These are phyloP conservation scores for Falco novaeseelandiae DNA, from an alignment of 2,797 vertebrate genomes.

Conservation along the genomic window DNA sequence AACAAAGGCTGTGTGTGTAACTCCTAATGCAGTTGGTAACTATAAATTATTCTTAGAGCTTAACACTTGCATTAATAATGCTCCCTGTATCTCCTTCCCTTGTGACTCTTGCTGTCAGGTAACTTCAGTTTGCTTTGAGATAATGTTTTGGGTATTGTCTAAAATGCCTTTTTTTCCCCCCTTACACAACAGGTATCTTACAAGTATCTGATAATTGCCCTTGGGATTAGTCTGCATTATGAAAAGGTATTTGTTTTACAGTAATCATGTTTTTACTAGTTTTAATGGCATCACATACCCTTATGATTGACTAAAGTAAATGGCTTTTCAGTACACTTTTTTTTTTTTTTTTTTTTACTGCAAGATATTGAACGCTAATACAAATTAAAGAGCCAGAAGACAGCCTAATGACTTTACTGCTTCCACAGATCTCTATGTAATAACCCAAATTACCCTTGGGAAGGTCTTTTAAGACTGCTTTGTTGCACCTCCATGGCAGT, in stretches of 20 bases:
- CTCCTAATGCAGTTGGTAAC: background rate
- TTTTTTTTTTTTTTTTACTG: background rate
- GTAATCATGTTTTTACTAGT: background rate
- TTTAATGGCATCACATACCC: background rate
- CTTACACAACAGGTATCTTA: constrained; percentile 87
- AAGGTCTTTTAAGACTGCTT: background rate
- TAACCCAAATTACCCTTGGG: background rate
- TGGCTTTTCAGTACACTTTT: background rate
- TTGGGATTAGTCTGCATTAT: constrained; percentile 91
- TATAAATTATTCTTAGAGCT: background rate
- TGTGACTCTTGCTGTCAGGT: background rate
- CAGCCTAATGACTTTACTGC: background rate
- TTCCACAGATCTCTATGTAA: background rate
- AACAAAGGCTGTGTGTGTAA: background rate
- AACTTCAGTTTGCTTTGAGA: background rate
- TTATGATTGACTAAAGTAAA: background rate
- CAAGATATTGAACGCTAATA: background rate
- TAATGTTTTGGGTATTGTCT: background rate
- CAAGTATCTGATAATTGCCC: constrained; percentile 94
- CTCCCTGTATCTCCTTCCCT: background rate
- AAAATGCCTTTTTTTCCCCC: background rate
- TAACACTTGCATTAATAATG: background rate
- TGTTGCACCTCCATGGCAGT: background rate
- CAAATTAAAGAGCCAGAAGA: background rate
- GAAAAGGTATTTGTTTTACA: constrained; percentile 85